Evolutionary conservation across 2,113 vertebrate genomes (phyloP).

Genomic region (Peromyscus leucopus): DNA sequence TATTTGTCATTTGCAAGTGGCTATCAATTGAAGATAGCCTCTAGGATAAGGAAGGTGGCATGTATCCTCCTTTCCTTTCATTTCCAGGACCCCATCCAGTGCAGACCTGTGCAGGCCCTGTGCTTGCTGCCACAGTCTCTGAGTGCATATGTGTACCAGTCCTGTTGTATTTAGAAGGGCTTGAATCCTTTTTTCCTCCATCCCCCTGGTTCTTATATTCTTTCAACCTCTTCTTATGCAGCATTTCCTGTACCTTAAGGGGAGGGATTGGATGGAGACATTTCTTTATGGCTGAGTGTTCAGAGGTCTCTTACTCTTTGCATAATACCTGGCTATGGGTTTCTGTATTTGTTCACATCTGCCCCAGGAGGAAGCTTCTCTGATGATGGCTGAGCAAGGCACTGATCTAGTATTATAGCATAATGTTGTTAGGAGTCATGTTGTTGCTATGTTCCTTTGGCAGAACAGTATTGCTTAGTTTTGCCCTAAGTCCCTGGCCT

Average conservation of each 20-base stretch:
- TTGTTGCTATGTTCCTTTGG: not conserved
- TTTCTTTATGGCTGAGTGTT: not conserved
- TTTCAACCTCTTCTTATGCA: not conserved
- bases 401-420: not conserved
- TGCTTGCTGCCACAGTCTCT: not conserved
- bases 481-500: not conserved
- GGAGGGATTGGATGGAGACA: not conserved
- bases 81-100: too few species aligned
- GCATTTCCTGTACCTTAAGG: not conserved
- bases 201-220: not conserved
- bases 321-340: rapidly evolving
- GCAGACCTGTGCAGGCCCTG: not conserved
- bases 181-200: not conserved
- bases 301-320: not conserved
- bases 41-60: not conserved
- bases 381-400: not conserved
- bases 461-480: not conserved
- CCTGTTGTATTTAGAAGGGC: not conserved
- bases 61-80: not conserved
- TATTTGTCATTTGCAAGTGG: not conserved
- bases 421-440: not conserved
- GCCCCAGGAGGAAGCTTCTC: not conserved
- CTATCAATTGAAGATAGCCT: not conserved
- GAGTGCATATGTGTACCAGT: not conserved
- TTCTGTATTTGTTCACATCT: not conserved